Conservation (phyloP, 2,113 vertebrate species). For the Todiramphus chloris region DNA sequence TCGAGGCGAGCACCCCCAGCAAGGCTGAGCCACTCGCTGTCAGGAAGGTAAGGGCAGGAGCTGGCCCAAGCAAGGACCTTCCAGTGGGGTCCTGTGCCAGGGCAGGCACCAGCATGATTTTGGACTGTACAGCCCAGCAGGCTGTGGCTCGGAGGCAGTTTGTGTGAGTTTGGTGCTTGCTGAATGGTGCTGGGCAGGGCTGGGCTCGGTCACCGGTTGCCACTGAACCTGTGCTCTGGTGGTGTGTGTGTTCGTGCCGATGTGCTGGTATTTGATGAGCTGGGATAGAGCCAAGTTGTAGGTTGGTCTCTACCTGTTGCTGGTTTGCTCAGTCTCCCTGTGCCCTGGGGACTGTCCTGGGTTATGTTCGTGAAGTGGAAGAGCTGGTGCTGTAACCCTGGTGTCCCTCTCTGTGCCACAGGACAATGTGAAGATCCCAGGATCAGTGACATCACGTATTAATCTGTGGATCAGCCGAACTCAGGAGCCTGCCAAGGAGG, state of each 20-base stretch:
- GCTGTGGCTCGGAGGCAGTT: background rate
- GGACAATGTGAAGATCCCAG: slow-evolving; percentile 77
- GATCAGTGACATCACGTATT: slow-evolving; percentile 83
- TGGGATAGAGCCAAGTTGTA: background rate
- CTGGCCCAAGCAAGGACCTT: background rate
- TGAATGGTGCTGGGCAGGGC: background rate
- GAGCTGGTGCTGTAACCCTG: background rate
- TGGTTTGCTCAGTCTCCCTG: background rate
- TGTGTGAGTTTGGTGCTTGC: background rate
- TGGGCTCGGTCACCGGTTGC: background rate
- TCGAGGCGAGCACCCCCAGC: slow-evolving; percentile 77
- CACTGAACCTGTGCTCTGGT: background rate
- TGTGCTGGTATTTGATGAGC: background rate
- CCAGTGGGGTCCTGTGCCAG: background rate
- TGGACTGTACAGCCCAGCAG: background rate
- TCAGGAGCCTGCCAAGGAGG: slow-evolving; percentile 66
- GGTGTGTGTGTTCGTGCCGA: background rate
- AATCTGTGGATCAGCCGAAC: slow-evolving; percentile 84
- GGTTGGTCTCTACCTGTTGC: background rate
- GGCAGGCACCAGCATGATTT: background rate
- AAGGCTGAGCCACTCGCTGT: background rate
- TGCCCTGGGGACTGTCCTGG: background rate
- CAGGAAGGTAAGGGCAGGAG: slow-evolving; percentile 73
- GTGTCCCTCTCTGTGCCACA: slow-evolving; percentile 10
- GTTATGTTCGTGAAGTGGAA: background rate